Evolutionary conservation across 2,797 vertebrate genomes (phyloP).

Genomic region (Semotilus atromaculatus): DNA sequence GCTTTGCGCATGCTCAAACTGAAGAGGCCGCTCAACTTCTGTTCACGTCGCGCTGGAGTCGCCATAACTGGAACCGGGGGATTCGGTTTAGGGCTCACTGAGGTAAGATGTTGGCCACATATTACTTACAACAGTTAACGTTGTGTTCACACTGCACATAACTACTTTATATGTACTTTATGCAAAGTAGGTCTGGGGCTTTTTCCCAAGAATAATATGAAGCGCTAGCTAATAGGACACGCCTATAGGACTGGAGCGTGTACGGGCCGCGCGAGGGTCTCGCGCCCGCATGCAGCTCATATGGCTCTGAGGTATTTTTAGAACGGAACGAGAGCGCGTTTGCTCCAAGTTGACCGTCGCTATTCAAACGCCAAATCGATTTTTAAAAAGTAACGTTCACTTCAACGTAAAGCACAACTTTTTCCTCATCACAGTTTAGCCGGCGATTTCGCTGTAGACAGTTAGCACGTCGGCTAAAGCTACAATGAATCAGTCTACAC

Average conservation of each 20-base stretch:
- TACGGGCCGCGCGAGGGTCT: conserved; percentile 63
- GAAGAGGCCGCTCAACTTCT: conserved; percentile 59
- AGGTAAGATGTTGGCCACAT: conserved; percentile 72
- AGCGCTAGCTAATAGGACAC: conserved; percentile 69
- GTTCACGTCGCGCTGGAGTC: conserved; percentile 66
- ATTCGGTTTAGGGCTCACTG: conserved; percentile 72
- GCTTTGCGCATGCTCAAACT: conserved; percentile 66
- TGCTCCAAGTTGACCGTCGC: conserved; percentile 25
- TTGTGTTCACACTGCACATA: too few species aligned
- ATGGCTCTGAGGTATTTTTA: conserved; percentile 65
- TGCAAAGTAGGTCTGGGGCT: background rate
- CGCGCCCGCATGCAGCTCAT: conserved; percentile 34
- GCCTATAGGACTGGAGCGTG: conserved; percentile 68
- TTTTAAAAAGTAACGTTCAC: background rate
- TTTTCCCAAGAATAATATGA: background rate
- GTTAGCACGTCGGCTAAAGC: conserved; percentile 44
- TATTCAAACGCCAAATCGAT: background rate
- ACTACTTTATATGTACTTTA: background rate
- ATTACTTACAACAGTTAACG: background rate
- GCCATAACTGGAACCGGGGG: conserved; percentile 74
- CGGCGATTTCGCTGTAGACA: conserved; percentile 27
- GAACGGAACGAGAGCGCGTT: conserved; percentile 57
- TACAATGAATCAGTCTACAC: conserved; percentile 35
- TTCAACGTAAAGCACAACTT: conserved; percentile 22
- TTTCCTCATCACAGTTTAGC: background rate